Percentiles rank a stretch among this genome's conserved stretches.
These are phyloP conservation scores for Dasypogon diadema DNA, from an alignment of 2,888 invertebrate genomes.

Conservation along the genomic window DNA sequence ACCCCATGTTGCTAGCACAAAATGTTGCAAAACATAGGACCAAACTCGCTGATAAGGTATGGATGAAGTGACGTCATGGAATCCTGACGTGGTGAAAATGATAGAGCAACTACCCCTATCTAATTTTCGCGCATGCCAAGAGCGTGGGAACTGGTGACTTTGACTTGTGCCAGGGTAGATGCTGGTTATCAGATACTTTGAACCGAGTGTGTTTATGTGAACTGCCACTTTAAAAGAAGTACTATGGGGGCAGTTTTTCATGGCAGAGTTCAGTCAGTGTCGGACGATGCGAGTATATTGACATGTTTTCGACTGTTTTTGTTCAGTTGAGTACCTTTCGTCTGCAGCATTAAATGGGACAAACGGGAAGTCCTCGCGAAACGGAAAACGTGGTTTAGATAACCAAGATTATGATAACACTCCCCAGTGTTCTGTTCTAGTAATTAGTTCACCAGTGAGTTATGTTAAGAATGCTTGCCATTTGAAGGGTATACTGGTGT, in stretches of 20 bases:
- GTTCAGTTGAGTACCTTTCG: slow-evolving; percentile 8
- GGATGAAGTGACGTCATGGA: slow-evolving; percentile 16
- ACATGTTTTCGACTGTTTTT: slow-evolving; percentile 61
- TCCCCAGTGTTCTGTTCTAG: neutral
- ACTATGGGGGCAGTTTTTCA: slow-evolving; percentile 59
- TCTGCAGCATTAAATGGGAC: slow-evolving; percentile 34
- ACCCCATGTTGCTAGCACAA: neutral
- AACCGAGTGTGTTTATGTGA: slow-evolving; percentile 46
- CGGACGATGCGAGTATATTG: slow-evolving; percentile 67
- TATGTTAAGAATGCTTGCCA: too few relatives aligned
- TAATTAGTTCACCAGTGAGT: neutral
- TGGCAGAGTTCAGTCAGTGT: slow-evolving; percentile 67
- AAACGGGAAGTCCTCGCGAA: slow-evolving; percentile 28
- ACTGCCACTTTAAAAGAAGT: slow-evolving; percentile 48
- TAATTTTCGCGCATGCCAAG: slow-evolving; percentile 8
- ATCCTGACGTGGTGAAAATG: neutral
- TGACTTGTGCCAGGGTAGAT: slow-evolving; percentile 24
- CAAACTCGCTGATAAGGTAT: neutral
- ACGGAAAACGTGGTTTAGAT: slow-evolving; percentile 15
- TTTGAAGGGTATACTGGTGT: too few relatives aligned
- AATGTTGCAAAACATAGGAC: slow-evolving; percentile 2
- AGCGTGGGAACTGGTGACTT: slow-evolving; percentile 40
- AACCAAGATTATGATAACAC: neutral
- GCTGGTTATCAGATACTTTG: slow-evolving; percentile 43
- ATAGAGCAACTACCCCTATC: too few relatives aligned